Base-by-base conservation (phyloP, 2,113 vertebrate genomes). In the Plestiodon gilberti region DNA sequence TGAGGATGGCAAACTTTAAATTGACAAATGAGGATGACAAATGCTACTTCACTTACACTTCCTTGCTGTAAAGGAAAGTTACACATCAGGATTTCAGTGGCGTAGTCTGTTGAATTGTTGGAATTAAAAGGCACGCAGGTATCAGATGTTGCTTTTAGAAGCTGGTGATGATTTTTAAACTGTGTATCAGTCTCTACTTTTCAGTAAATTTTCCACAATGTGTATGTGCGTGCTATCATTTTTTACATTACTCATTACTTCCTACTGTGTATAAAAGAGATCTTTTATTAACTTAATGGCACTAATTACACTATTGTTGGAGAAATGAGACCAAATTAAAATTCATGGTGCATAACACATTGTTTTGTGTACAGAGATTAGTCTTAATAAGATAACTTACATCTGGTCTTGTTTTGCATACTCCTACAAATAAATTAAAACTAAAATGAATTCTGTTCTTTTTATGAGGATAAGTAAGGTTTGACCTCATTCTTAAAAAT, bases 1-100 rank as follows among this genome's bases (percentile, higher is more conserved):
- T 91, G 65, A 81, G 11, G 88, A 55, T 75, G 62, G 65, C 86
- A 28, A 48, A 5, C 8, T 48, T 48, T 48, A 48, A 48, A n/a
- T n/a, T n/a, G n/a, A n/a, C n/a, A n/a, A n/a, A n/a, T n/a, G n/a
- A n/a, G n/a, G n/a, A n/a, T n/a, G n/a, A 75, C 85, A 40, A 87
- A 87, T 81, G 64, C 22, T 76, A 33, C 71, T 74, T 94, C 84
- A 76, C 55, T 69, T 91, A 78, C 75, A 15, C 87, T 93, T 90
- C 89, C 82, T 87, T 89, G 75, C 55, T 52, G 28, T 10, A 67
- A 79, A 38, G 7, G 40, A 85, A 40, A 82, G 11, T 22, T 67
- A 40, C 59, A 28, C 6, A 33, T 87, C 35, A 83, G 30, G 14
- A 77, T 65, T 90, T 89, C 78, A 75, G 52, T 83, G 82, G 25